Evolutionary conservation across 2,797 vertebrate species (phyloP), one percentile per base, ranked within the genome.

Genomic region (Artibeus lituratus): DNA sequence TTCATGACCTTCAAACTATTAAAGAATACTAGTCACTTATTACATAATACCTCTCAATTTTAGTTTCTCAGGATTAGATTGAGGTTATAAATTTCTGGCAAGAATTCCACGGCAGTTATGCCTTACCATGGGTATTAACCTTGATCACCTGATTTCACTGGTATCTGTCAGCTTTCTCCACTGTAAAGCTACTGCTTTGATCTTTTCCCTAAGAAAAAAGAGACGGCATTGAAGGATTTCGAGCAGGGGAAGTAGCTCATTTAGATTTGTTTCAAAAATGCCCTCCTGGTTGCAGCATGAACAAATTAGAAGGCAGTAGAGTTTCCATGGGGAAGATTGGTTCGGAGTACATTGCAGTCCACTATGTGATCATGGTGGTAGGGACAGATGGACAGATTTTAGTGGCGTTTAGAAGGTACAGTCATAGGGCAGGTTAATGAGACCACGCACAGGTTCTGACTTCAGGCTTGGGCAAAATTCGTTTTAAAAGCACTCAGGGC

Each of bases 321-420:
- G 49, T 22, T 19, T 73, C 59, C 49, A 5, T 42, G 21, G 24
- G 32, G 55, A 76, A 87, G 89, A 72, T 47, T 73, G 22, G 24
- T 57, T 44, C 6, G 1, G 37, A 39, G 35, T n/a, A 57, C 26
- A 42, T 18, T 39, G 35, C 35, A 59, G 51, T 47, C 59, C 73
- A 74, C 22, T 24, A 24, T 2, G 24, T 24, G 44, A 57, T 35
- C 26, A 47, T 11, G 21, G 53, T 65, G 14, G 4, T 55, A 22
- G 35, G 53, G 19, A 37, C 32, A 55, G 83, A 29, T 5, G 16
- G 57, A 51, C 24, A 65, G 65, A 92, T 55, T 70, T 93, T 72
- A 81, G 44, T 82, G 44, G 62, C 53, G 93, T 67, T 92, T 94
- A 69, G 94, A 80, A 90, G 51, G 74, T 10, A 42, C 67, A 78